Base-by-base conservation (phyloP, 2,888 invertebrate genomes). In the Mantis religiosa region DNA sequence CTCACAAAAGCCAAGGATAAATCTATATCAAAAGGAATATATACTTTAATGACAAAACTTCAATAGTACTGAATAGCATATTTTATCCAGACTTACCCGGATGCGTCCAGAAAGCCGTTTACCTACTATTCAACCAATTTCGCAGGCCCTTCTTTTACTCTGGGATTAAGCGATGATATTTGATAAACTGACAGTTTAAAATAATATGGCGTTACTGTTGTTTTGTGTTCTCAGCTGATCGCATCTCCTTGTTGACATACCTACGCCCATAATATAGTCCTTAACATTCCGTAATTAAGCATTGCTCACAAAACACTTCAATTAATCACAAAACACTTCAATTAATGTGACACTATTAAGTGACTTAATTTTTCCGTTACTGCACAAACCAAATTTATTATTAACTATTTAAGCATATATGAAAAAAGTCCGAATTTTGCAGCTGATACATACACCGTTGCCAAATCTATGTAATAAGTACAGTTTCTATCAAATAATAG, bases 41-140 rank as follows among this genome's bases (percentile, higher is more conserved):
- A 15, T 1, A 71, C 8, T 71, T 71, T 71, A 71, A 71, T 25
- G 20, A 71, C 20, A 71, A 20, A 54, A 25, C 20, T 71, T 14
- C 25, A 71, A 71, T 71, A 6, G 25, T 71, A 25, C 1, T 20
- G 20, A 71, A 25, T 15, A 20, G 8, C 20, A 20, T 1, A 25
- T 71, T 20, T 71, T 71, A 20, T 71, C 8, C 54, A 28, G 47
- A 88, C 89, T 89, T 83, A 89, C 89, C 89, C 89, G 89, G 89
- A 89, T 89, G 89, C 89, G 88, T 89, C 89, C 89, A 82, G 87
- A 47, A 25, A 82, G 87, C 25, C 54, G 34, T 30, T 87, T 81
- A 34, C 47, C 41, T 82, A 82, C 85, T 85, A 86, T 82, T 85
- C 85, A 85, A 28, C 88, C 88, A 88, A 88, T 85, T 88, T 82